These are phyloP conservation scores for Myotis findleyi DNA, from an alignment of 2,797 vertebrate genomes.

Conservation along the genomic window DNA sequence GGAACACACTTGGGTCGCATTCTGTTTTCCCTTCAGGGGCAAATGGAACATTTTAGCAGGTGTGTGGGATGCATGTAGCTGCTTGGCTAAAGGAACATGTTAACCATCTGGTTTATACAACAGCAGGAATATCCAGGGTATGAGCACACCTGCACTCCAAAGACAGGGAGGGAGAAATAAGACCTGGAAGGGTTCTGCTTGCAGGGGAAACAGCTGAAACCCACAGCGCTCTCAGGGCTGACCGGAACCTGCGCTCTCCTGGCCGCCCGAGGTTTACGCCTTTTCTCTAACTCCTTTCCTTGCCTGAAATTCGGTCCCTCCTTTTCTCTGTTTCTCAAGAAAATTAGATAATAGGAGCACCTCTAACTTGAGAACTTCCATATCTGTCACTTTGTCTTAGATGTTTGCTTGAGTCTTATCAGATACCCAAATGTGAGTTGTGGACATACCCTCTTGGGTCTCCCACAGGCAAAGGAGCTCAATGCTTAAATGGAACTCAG, in stretches of 20 bases:
- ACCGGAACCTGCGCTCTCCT: not conserved
- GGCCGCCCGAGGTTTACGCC: not conserved
- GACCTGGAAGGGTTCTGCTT: not conserved
- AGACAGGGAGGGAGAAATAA: not conserved
- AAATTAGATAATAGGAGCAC: not conserved
- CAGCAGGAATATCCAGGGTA: not conserved
- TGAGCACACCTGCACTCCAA: not conserved
- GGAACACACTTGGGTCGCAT: not conserved
- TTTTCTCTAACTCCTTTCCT: not conserved
- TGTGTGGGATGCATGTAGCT: not conserved
- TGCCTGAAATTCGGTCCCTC: not conserved
- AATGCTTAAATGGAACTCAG: not conserved
- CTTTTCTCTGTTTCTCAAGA: not conserved
- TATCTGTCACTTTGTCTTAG: not conserved
- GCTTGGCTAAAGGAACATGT: not conserved
- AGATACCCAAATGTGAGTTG: fast-evolving
- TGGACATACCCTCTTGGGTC: not conserved
- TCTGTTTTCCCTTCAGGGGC: not conserved
- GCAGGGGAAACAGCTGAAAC: not conserved
- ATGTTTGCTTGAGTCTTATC: not conserved
- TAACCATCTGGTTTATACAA: not conserved
- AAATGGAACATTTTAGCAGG: not conserved
- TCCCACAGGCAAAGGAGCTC: not conserved
- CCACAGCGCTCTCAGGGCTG: no score
- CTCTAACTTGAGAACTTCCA: not conserved